Percentiles rank a stretch among this genome's conserved stretches.
These are phyloP conservation scores for Pipra filicauda DNA, from an alignment of 2,113 vertebrate genomes.

Conservation along the genomic window DNA sequence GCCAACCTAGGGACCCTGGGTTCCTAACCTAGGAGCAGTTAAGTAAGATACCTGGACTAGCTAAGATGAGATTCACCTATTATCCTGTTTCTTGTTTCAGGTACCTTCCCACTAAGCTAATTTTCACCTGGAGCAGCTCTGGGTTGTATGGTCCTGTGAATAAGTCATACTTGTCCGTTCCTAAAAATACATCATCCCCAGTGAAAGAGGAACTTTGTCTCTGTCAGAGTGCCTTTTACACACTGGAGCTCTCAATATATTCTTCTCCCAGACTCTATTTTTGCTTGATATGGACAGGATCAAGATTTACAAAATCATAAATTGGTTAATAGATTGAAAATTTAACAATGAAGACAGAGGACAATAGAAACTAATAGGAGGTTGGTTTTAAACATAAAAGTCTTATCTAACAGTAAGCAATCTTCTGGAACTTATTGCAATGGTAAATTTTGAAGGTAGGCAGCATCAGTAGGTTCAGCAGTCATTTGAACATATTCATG, in stretches of 20 bases:
- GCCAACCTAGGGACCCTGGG: background rate
- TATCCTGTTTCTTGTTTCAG: background rate
- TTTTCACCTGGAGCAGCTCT: background rate
- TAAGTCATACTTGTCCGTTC: background rate
- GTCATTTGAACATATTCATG: background rate
- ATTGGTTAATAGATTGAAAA: background rate
- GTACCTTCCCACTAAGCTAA: background rate
- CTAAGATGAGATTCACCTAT: background rate
- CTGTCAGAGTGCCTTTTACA: background rate
- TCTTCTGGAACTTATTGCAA: background rate
- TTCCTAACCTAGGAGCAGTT: background rate
- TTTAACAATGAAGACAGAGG: background rate
- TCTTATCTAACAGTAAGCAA: background rate
- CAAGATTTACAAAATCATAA: background rate
- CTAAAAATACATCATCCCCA: background rate
- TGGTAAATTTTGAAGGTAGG: background rate
- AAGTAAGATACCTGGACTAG: background rate
- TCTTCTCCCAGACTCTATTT: background rate
- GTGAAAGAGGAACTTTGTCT: background rate
- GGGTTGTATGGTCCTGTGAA: background rate
- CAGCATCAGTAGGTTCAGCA: background rate
- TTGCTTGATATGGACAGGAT: background rate
- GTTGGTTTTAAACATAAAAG: background rate
- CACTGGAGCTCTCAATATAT: background rate
- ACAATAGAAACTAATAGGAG: background rate